phyloP scores from a whole-genome alignment of 2,113 vertebrate genomes.

The Aphyosemion australe region DNA sequence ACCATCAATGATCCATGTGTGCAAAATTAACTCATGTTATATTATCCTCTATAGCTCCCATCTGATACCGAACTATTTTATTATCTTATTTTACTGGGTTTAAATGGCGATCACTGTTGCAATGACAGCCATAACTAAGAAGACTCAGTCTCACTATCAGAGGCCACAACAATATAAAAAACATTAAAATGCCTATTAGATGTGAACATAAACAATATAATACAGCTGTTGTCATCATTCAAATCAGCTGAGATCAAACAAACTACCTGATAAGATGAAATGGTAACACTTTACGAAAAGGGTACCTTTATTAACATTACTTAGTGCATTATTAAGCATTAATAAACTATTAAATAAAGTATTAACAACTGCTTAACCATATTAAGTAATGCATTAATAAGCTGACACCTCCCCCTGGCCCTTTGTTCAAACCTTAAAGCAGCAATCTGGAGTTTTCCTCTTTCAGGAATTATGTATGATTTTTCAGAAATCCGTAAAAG shows the following conservation, averaged over 20 bases:
- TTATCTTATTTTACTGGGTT: constrained; percentile 15
- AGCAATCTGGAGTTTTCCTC: no score
- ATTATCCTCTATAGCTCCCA: constrained; percentile 1
- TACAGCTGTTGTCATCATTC: constrained; percentile 24
- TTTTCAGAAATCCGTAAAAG: no score
- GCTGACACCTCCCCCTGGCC: no score
- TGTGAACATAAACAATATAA: constrained; percentile 14
- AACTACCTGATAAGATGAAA: constrained; percentile 2
- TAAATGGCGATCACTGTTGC: constrained; percentile 2
- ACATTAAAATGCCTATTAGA: constrained; percentile 34
- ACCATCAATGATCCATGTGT: constrained; percentile 7
- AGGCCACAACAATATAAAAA: constrained; percentile 17
- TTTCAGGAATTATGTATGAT: no score
- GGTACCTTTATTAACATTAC: no score
- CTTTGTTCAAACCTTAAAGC: no score
- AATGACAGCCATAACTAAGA: constrained; percentile 16
- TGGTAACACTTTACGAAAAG: no score
- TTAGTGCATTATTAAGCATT: no score
- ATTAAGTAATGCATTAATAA: no score
- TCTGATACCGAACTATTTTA: constrained; percentile 5
- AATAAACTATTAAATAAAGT: no score
- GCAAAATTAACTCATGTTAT: constrained; percentile 6
- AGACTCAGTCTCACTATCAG: constrained; percentile 6
- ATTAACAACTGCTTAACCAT: no score
- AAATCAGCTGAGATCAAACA: not conserved